A percentile compares a stretch with the other conserved stretches of the same genome.
Evolutionary conservation across 2,113 vertebrate species (phyloP).

Genomic region (Cepphus grylle): DNA sequence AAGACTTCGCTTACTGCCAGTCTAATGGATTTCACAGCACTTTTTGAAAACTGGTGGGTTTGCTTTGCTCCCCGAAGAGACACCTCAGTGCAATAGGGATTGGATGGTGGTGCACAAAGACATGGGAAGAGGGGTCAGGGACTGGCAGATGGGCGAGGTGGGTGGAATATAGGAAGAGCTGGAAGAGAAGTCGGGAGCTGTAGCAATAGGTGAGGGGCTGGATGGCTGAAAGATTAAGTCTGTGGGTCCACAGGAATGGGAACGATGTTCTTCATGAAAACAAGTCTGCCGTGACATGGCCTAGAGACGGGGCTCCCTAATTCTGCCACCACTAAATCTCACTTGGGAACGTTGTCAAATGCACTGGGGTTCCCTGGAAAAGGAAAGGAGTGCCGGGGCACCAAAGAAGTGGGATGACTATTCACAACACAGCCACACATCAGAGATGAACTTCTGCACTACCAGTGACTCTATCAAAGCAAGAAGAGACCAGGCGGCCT

Average conservation of each 20-base stretch:
- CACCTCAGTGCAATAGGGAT: not conserved
- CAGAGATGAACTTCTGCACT: not conserved
- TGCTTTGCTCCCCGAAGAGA: not conserved
- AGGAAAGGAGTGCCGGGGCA: not conserved
- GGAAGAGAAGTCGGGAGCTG: not conserved
- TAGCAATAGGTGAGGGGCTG: not conserved
- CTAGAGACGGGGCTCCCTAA: not conserved
- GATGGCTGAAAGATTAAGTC: not conserved
- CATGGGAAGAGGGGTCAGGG: not conserved
- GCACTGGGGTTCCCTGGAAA: not conserved
- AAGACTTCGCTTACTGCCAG: not conserved
- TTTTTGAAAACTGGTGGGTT: not conserved
- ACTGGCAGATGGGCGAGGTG: not conserved
- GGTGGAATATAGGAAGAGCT: not conserved
- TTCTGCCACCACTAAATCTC: not conserved
- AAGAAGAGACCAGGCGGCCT: not conserved
- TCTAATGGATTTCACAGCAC: not conserved
- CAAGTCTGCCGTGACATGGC: not conserved
- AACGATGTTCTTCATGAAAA: not conserved
- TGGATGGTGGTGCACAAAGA: not conserved
- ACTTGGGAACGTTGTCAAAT: not conserved
- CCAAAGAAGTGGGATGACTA: not conserved
- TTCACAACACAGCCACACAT: not conserved
- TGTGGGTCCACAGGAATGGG: not conserved
- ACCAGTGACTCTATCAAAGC: not conserved